phyloP scores from a whole-genome alignment of 2,797 vertebrate genomes.

The Pseudochromis fuscus region DNA sequence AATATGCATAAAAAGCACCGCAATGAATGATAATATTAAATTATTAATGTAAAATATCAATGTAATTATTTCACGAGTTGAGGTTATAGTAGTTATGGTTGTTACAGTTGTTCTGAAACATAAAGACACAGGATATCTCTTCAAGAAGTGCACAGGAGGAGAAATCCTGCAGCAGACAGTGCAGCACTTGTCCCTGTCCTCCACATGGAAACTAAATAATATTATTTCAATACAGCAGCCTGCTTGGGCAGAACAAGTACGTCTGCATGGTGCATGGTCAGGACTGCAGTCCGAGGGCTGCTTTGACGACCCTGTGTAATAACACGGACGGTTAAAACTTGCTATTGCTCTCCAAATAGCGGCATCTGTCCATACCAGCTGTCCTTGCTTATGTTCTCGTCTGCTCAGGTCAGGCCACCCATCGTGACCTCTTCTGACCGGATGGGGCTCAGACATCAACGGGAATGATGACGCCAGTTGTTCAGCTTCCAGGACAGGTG shows the following conservation, averaged over 20 bases:
- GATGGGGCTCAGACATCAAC: constrained; percentile 47
- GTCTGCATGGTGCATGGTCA: constrained; percentile 34
- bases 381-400: constrained; percentile 67
- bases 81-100: no score
- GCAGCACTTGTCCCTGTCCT: constrained; percentile 30
- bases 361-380: constrained; percentile 80
- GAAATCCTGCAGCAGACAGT: constrained; percentile 18
- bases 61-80: no score
- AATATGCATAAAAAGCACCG: no score
- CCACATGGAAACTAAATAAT: constrained; percentile 19
- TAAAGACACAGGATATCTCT: constrained; percentile 18
- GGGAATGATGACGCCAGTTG: constrained; percentile 43
- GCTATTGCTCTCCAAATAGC: constrained; percentile 63
- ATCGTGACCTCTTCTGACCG: constrained; percentile 52
- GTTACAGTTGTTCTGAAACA: no score
- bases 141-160: constrained; percentile 25
- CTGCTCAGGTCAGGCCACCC: constrained; percentile 64
- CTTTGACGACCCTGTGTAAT: constrained; percentile 50
- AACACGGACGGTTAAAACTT: constrained; percentile 58
- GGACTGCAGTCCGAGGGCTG: constrained; percentile 33
- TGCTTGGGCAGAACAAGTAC: constrained; percentile 35
- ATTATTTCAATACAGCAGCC: constrained; percentile 53
- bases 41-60: no score
- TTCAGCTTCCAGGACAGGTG: constrained; percentile 44
- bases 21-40: no score